Conservation (phyloP, 2,113 vertebrate genomes). For the Phalacrocorax aristotelis region DNA sequence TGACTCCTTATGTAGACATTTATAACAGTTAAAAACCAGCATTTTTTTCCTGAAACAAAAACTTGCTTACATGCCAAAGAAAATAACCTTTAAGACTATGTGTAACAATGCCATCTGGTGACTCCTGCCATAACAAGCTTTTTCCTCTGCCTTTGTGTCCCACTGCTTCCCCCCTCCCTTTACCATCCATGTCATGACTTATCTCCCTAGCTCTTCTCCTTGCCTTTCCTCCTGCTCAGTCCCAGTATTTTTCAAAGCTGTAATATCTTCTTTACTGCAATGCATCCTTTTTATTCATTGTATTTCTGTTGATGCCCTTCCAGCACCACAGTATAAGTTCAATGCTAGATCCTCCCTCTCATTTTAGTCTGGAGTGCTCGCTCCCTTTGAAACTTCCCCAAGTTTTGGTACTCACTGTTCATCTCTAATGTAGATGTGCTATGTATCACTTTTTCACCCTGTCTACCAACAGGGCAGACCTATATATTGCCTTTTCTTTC, state of each 20-base stretch:
- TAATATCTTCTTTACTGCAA: neutral
- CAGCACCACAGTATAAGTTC: neutral
- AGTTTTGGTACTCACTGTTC: neutral
- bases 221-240: neutral
- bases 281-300: neutral
- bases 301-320: neutral
- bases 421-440: neutral
- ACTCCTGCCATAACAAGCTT: neutral
- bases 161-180: neutral
- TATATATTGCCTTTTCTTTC: neutral
- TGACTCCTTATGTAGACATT: neutral
- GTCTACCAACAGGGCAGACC: neutral
- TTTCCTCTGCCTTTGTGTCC: neutral
- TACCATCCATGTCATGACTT: neutral
- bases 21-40: neutral
- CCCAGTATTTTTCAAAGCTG: neutral
- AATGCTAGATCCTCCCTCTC: neutral
- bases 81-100: constrained; percentile 10
- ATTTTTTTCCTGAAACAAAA: constrained; percentile 2
- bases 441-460: neutral
- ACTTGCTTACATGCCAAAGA: neutral
- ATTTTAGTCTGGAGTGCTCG: neutral
- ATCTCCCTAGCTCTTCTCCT: neutral
- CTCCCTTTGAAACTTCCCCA: neutral
- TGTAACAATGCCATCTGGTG: constrained; percentile 39